Conservation (phyloP, 2,888 invertebrate species). For the Gortyna flavago region DNA sequence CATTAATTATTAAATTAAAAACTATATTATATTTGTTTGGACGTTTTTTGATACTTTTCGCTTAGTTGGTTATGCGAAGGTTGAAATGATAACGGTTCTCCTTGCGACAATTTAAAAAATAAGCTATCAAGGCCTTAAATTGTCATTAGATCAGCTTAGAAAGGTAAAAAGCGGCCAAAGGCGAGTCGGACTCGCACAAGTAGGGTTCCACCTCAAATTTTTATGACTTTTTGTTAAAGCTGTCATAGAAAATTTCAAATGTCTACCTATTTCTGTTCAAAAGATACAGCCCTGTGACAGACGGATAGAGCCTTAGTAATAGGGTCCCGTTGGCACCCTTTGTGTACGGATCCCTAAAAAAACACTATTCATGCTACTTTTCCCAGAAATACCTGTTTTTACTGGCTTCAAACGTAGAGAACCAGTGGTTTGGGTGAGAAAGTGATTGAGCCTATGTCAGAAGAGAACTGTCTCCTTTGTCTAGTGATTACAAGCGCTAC, state of each 20-base stretch:
- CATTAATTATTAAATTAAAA: conserved; percentile 82
- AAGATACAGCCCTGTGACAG: not conserved
- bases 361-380: not conserved
- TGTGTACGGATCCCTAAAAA: not conserved
- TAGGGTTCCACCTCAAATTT: not conserved
- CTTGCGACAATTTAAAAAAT: not conserved
- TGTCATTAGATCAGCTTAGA: not conserved
- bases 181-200: not conserved
- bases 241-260: not conserved
- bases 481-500: too few species aligned
- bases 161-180: not conserved
- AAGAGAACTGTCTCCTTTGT: not conserved
- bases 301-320: not conserved
- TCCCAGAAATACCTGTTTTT: not conserved
- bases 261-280: not conserved
- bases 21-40: conserved; percentile 65
- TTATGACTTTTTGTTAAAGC: not conserved
- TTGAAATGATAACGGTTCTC: not conserved
- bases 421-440: not conserved
- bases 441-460: too few species aligned
- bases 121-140: not conserved
- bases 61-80: conserved; percentile 22
- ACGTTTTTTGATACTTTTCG: conserved; percentile 58
- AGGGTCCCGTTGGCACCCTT: not conserved
- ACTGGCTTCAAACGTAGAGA: not conserved